Percentiles rank a stretch among this genome's conserved stretches.
phyloP scores from a whole-genome alignment of 2,888 invertebrate species.

The Lithodes maja region DNA sequence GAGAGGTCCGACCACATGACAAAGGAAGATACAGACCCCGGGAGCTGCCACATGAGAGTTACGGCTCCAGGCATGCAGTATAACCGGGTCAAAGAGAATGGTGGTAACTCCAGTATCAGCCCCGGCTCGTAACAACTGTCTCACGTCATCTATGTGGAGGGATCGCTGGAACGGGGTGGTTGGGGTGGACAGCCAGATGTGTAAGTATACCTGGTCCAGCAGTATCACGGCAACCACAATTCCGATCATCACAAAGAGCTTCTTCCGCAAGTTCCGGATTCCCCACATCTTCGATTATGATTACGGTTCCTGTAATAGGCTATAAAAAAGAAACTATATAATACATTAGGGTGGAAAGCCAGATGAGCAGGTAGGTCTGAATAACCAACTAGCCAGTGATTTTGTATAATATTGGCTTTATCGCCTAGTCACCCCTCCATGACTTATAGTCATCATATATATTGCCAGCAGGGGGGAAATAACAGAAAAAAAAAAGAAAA shows the following conservation, averaged over 20 bases:
- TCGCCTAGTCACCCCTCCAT: no score
- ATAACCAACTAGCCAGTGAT: no score
- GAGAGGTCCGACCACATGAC: slow-evolving; percentile 64
- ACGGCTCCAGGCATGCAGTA: slow-evolving; percentile 55
- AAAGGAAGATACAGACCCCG: slow-evolving; percentile 61
- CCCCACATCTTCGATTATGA: slow-evolving; percentile 32
- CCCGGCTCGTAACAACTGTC: slow-evolving; percentile 48
- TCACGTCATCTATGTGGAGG: slow-evolving; percentile 58
- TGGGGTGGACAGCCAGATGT: slow-evolving; percentile 45
- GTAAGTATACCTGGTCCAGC: slow-evolving; percentile 55
- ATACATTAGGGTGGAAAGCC: no score
- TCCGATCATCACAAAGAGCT: slow-evolving; percentile 32
- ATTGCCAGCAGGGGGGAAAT: no score
- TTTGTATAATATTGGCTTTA: no score
- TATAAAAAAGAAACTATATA: no score
- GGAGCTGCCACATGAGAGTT: slow-evolving; percentile 48
- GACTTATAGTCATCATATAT: no score
- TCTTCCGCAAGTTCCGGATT: slow-evolving; percentile 43
- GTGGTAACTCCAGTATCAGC: slow-evolving; percentile 41
- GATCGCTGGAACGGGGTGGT: slow-evolving; percentile 48
- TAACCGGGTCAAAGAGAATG: slow-evolving; percentile 61
- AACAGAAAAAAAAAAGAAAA: no score
- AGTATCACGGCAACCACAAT: slow-evolving; percentile 42
- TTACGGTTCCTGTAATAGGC: no score
- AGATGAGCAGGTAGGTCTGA: no score